Evolutionary conservation across 2,797 vertebrate genomes (phyloP), one percentile per base, ranked within the genome.

Genomic region (Sciurus vulgaris): DNA sequence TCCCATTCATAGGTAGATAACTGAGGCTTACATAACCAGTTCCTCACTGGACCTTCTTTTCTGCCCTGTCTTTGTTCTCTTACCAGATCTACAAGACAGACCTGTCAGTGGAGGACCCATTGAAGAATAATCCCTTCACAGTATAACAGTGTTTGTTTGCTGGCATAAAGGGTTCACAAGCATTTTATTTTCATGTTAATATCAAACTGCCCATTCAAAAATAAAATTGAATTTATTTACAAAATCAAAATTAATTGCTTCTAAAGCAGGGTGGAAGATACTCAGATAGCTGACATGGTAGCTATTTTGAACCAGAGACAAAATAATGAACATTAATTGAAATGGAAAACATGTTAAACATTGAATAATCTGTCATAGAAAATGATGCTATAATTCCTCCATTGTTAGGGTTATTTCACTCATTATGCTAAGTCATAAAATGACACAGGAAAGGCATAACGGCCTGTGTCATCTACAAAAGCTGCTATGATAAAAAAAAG

Each of bases 181-280:
- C 44, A 83, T 79, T 96, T 96, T 97, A 76, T 90, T 65, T 83
- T 93, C 92, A 95, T 95, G 89, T 54, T 97, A 96, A 96, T 96
- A 92, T 72, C 92, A 81, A 95, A 92, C 94, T 97, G 88, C 51
- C 78, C 86, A 86, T 95, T 97, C 97, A 92, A 91, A 97, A 97
- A 44, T 91, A 96, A 94, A 87, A 97, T 89, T 94, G 91, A 96
- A 96, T 98, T 96, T 98, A 94, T 97, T 92, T 96, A 93, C 92
- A 30, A 73, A 97, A 96, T 96, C 94, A 96, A 97, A 95, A 92
- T 22, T 97, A 98, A 97, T 67, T 97, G 96, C 90, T 95, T 97
- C 96, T 90, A 94, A 96, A 92, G 89, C 69, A 86, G 72, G 87
- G 77, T 92, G 61, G 63, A 95, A 84, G 92, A 90, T 90, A 82